phyloP scores from a whole-genome alignment of 2,888 invertebrate genomes.

The Craniophora ligustri region DNA sequence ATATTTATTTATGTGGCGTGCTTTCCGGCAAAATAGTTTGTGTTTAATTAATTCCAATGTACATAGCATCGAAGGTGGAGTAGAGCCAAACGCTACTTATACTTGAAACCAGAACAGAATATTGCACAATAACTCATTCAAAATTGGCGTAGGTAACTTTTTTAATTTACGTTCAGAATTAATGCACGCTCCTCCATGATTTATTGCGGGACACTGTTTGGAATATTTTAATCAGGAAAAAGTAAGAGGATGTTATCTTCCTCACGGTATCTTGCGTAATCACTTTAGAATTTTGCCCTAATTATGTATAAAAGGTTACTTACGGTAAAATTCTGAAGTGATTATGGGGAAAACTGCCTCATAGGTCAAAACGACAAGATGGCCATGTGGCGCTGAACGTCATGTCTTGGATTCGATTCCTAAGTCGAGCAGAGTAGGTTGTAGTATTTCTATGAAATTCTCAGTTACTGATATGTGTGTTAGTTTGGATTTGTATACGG shows the following conservation, averaged over 20 bases:
- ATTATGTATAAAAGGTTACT: no score
- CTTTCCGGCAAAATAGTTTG: slow-evolving; percentile 1
- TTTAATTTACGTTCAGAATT: slow-evolving; percentile 84
- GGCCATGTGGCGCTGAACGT: no score
- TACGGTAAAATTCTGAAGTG: no score
- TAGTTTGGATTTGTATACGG: no score
- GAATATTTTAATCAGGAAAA: slow-evolving; percentile 66
- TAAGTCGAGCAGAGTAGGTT: no score
- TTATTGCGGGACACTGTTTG: slow-evolving; percentile 75
- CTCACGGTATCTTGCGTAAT: slow-evolving; percentile 48
- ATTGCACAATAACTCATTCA: slow-evolving; percentile 85
- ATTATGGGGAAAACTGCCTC: no score
- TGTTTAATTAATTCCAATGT: slow-evolving; percentile 19
- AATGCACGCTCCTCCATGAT: slow-evolving; percentile 80
- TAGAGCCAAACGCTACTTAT: slow-evolving; percentile 52
- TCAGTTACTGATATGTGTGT: no score
- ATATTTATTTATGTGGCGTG: slow-evolving; percentile 4
- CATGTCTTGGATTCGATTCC: no score
- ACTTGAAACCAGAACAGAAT: slow-evolving; percentile 68
- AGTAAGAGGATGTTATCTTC: slow-evolving; percentile 51
- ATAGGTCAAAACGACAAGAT: no score
- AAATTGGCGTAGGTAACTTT: slow-evolving; percentile 83
- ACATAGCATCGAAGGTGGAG: slow-evolving; percentile 24
- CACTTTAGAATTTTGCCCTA: slow-evolving; percentile 48
- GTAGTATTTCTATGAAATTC: no score